Evolutionary conservation across 2,888 invertebrate species (phyloP).

Genomic region (Euzophera pinguis): DNA sequence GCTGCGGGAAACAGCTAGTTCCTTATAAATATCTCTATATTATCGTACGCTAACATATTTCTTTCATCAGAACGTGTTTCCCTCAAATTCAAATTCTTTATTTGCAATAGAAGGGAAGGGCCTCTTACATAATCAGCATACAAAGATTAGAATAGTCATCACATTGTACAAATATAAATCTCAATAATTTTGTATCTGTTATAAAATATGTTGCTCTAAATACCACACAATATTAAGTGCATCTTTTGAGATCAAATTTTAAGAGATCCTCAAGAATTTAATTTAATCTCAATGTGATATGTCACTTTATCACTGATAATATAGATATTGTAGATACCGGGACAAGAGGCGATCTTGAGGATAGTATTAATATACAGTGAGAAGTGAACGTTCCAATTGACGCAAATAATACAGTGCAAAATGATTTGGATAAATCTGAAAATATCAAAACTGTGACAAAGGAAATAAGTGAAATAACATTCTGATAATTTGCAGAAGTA

Average conservation of each 20-base stretch:
- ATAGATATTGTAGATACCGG: background rate
- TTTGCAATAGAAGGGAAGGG: too few species aligned
- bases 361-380: background rate
- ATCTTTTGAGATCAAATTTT: background rate
- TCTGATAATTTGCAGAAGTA: constrained; percentile 19
- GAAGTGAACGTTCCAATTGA: background rate
- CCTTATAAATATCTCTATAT: too few species aligned
- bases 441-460: background rate
- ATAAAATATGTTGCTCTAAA: too few species aligned
- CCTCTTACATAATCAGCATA: too few species aligned
- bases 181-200: too few species aligned
- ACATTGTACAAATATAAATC: too few species aligned
- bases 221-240: background rate
- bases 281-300: constrained; percentile 8
- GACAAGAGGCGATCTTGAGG: background rate
- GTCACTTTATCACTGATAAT: constrained; percentile 6
- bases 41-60: too few species aligned
- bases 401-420: background rate
- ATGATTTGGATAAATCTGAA: background rate
- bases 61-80: too few species aligned
- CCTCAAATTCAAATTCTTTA: too few species aligned
- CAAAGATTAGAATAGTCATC: too few species aligned
- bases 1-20: too few species aligned
- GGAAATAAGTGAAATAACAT: constrained; percentile 8
- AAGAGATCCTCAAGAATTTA: background rate